Percentiles rank a stretch among this genome's conserved stretches.
phyloP scores from a whole-genome alignment of 37 sponge, comb jelly and placozoan species.

The Aplysina aerophoba region DNA sequence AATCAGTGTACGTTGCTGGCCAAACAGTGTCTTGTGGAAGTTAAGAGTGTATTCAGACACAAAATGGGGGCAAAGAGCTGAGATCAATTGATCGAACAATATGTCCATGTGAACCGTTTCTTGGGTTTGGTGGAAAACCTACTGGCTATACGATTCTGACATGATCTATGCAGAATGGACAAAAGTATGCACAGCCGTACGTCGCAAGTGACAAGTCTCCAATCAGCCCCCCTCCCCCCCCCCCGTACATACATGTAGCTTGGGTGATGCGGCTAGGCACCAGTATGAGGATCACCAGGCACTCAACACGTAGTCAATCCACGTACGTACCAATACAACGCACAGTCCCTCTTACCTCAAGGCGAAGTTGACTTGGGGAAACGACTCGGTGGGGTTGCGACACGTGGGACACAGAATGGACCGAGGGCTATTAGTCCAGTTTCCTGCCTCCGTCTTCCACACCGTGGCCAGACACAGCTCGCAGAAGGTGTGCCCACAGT shows the following conservation, averaged over 20 bases:
- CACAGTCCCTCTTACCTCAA: conserved; percentile 49
- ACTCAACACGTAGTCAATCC: too few species aligned
- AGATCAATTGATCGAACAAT: not conserved
- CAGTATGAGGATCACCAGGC: too few species aligned
- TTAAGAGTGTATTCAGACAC: too few species aligned
- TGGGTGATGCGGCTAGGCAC: too few species aligned
- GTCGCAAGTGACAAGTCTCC: too few species aligned
- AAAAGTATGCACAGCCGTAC: too few species aligned
- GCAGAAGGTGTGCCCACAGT: conserved; percentile 87
- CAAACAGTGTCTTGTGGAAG: too few species aligned
- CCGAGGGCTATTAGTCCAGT: not conserved
- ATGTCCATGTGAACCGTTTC: not conserved
- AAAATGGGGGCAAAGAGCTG: not conserved
- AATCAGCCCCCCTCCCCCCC: too few species aligned
- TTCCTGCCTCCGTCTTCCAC: conserved; percentile 44
- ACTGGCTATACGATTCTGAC: too few species aligned
- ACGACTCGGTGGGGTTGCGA: conserved; percentile 56
- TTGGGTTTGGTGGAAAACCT: not conserved
- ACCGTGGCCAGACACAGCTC: conserved; percentile 66
- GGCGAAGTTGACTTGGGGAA: conserved; percentile 66
- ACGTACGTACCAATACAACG: not conserved
- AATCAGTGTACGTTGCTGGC: too few species aligned
- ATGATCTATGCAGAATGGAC: too few species aligned
- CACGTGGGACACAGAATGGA: conserved; percentile 66
- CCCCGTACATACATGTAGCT: too few species aligned